These are phyloP conservation scores for Aeoliscus strigatus DNA, from an alignment of 2,797 vertebrate genomes.

Conservation along the genomic window DNA sequence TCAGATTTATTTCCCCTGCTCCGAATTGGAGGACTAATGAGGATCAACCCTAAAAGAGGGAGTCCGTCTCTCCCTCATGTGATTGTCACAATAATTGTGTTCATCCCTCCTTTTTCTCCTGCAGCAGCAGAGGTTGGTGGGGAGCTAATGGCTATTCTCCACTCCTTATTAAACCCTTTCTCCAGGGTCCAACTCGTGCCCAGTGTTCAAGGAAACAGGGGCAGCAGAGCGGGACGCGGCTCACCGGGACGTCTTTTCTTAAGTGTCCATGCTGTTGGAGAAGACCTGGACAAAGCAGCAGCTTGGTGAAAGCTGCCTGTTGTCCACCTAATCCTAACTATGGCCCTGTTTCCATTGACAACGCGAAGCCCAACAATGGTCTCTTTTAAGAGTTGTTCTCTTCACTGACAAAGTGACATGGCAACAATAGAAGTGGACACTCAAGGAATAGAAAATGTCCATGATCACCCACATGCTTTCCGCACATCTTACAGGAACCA, in stretches of 20 bases:
- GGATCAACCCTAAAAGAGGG: slow-evolving; percentile 22
- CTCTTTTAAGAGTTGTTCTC: slow-evolving; percentile 66
- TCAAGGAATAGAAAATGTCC: slow-evolving; percentile 51
- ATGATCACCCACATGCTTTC: slow-evolving; percentile 42
- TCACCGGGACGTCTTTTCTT: slow-evolving; percentile 66
- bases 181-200: slow-evolving; percentile 57
- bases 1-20: slow-evolving; percentile 17
- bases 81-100: slow-evolving; percentile 58
- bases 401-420: slow-evolving; percentile 58
- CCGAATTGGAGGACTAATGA: slow-evolving; percentile 15
- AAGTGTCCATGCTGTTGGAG: slow-evolving; percentile 58
- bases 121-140: slow-evolving; percentile 61
- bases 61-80: slow-evolving; percentile 48
- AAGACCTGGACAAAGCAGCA: slow-evolving; percentile 67
- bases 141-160: slow-evolving; percentile 69
- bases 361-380: slow-evolving; percentile 61
- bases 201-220: slow-evolving; percentile 58
- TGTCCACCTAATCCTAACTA: slow-evolving; percentile 67
- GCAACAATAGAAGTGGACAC: slow-evolving; percentile 58
- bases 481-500: slow-evolving; percentile 36
- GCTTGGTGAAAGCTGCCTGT: slow-evolving; percentile 66
- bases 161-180: slow-evolving; percentile 69
- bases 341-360: slow-evolving; percentile 65
- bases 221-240: slow-evolving; percentile 56
- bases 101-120: slow-evolving; percentile 54